These are phyloP conservation scores for Drosophila fuyamai DNA, from an alignment of 1,140 invertebrate genomes.

Conservation along the genomic window DNA sequence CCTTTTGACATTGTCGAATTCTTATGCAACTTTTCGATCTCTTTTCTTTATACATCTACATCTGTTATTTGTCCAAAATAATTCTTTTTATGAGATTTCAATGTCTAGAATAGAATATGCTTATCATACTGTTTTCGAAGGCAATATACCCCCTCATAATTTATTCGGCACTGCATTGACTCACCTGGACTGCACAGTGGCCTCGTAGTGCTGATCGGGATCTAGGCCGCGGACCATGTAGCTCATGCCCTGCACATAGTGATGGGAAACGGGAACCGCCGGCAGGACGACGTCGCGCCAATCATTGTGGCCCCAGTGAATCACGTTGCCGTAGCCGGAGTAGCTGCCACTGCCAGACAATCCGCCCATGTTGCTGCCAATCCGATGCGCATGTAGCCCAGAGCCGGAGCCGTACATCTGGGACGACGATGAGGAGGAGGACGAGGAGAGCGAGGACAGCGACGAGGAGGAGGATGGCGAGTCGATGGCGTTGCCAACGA, in stretches of 20 bases:
- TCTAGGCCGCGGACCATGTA: slow-evolving; percentile 87
- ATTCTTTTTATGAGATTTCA: too few species aligned
- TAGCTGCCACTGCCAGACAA: slow-evolving; percentile 54
- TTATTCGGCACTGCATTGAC: slow-evolving; percentile 15
- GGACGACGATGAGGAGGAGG: slow-evolving; percentile 55
- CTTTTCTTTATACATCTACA: too few species aligned
- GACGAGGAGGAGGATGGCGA: slow-evolving; percentile 84
- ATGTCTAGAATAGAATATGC: too few species aligned
- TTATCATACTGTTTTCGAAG: too few species aligned
- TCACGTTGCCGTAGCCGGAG: slow-evolving; percentile 78
- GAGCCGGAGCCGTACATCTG: slow-evolving; percentile 69
- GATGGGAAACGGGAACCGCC: slow-evolving; percentile 84
- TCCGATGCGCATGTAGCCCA: slow-evolving; percentile 73
- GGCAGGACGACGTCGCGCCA: slow-evolving; percentile 88
- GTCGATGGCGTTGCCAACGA: slow-evolving; percentile 84
- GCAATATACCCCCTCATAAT: too few species aligned
- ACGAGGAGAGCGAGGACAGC: slow-evolving; percentile 70
- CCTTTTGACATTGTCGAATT: too few species aligned
- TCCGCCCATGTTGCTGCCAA: slow-evolving; percentile 62
- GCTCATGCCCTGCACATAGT: slow-evolving; percentile 86
- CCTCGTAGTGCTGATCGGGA: slow-evolving; percentile 87
- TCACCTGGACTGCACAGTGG: slow-evolving; percentile 87
- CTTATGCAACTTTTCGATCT: too few species aligned
- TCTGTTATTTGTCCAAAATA: too few species aligned
- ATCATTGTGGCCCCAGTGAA: slow-evolving; percentile 85